These are phyloP conservation scores for Morone chrysops DNA, from an alignment of 2,113 vertebrate genomes.

Conservation along the genomic window DNA sequence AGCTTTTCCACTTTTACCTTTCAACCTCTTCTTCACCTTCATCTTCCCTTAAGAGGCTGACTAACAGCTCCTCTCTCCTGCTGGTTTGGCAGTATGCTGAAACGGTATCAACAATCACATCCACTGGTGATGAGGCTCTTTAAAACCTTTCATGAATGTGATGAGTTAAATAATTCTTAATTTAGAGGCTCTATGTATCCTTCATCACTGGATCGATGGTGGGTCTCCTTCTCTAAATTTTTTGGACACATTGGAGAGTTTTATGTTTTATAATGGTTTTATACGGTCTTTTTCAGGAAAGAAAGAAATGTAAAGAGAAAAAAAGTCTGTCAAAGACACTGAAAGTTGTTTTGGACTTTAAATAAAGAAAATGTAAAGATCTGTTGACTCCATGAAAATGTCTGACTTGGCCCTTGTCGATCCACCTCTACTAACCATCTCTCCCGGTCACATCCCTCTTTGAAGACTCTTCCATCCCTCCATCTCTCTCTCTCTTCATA, in stretches of 20 bases:
- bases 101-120: background rate
- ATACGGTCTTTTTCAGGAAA: background rate
- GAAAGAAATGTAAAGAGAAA: background rate
- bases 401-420: background rate
- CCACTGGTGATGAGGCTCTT: background rate
- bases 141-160: background rate
- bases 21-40: background rate
- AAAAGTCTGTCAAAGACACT: background rate
- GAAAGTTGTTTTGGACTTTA: background rate
- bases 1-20: background rate
- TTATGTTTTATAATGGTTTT: background rate
- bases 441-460: background rate
- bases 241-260: background rate
- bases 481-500: conserved; percentile 2
- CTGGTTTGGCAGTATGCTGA: conserved; percentile 30
- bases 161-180: background rate
- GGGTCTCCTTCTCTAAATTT: background rate
- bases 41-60: background rate
- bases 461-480: background rate
- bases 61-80: conserved; percentile 27
- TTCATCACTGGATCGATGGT: background rate
- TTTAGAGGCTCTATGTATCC: background rate
- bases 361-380: background rate
- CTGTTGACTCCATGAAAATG: conserved; percentile 1
- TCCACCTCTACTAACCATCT: conserved; percentile 2